Conservation (phyloP, 2,888 invertebrate species). For the Drosophila affinis region DNA sequence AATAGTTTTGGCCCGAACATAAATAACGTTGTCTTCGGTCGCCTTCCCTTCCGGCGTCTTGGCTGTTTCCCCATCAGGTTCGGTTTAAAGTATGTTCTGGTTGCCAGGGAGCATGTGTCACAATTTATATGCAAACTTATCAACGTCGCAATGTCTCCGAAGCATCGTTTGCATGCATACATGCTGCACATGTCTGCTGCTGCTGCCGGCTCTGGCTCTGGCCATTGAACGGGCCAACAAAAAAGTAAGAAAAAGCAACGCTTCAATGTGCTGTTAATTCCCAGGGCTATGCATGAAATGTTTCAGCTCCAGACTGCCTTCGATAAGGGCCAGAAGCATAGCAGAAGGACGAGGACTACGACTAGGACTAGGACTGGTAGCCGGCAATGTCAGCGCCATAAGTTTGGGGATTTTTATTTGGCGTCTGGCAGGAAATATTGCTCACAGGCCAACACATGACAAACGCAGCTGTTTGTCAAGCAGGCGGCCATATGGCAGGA, state of each 20-base stretch:
- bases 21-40: conserved; percentile 56
- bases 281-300: conserved; percentile 55
- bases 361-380: background rate
- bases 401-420: conserved; percentile 80
- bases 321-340: conserved; percentile 10
- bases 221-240: conserved; percentile 16
- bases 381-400: conserved; percentile 60
- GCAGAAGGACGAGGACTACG: conserved; percentile 17
- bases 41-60: background rate
- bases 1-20: conserved; percentile 69
- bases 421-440: conserved; percentile 75
- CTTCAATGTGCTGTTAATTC: conserved; percentile 76
- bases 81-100: conserved; percentile 35
- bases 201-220: conserved; percentile 27
- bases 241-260: conserved; percentile 26
- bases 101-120: conserved; percentile 60
- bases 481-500: conserved; percentile 12
- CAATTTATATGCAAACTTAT: conserved; percentile 80
- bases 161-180: conserved; percentile 72
- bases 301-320: conserved; percentile 26
- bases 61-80: conserved; percentile 22
- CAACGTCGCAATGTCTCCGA: conserved; percentile 73
- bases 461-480: conserved; percentile 79
- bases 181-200: conserved; percentile 31
- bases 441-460: conserved; percentile 77